Percentiles rank a stretch among this genome's conserved stretches.
Evolutionary conservation across 2,113 vertebrate genomes (phyloP).

Genomic region (Lontra canadensis): DNA sequence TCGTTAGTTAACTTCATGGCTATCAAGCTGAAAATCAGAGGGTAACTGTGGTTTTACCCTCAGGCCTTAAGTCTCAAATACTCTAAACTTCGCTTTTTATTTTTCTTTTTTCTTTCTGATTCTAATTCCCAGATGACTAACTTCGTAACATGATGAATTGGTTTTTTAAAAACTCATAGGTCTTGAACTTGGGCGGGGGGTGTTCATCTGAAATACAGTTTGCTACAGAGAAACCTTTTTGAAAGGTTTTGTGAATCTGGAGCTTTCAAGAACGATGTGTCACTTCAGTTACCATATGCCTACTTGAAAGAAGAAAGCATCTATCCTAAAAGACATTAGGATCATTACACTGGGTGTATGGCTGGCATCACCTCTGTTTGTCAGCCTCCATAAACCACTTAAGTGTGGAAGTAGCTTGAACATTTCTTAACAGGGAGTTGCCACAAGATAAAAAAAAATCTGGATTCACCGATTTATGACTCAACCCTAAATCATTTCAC

Average conservation of each 20-base stretch:
- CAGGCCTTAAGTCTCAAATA: conserved; percentile 22
- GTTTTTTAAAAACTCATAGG: background rate
- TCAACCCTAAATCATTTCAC: background rate
- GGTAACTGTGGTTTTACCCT: background rate
- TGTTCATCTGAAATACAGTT: background rate
- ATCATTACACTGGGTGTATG: background rate
- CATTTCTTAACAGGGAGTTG: background rate
- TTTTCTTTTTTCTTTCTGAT: background rate
- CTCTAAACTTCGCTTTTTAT: background rate
- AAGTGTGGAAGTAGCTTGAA: background rate
- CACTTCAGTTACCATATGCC: background rate
- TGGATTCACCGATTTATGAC: background rate
- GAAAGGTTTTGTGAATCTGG: background rate
- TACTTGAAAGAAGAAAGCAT: background rate
- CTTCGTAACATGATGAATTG: background rate
- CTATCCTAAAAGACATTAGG: background rate
- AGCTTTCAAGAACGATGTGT: background rate
- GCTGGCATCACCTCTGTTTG: background rate
- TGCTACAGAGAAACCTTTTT: background rate
- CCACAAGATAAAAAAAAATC: background rate
- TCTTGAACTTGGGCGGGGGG: background rate
- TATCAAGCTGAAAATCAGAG: background rate
- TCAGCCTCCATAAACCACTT: background rate
- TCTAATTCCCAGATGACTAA: background rate
- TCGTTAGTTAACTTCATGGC: background rate